Evolutionary conservation across 1,140 invertebrate genomes (phyloP).

Genomic region (Forficula auricularia): DNA sequence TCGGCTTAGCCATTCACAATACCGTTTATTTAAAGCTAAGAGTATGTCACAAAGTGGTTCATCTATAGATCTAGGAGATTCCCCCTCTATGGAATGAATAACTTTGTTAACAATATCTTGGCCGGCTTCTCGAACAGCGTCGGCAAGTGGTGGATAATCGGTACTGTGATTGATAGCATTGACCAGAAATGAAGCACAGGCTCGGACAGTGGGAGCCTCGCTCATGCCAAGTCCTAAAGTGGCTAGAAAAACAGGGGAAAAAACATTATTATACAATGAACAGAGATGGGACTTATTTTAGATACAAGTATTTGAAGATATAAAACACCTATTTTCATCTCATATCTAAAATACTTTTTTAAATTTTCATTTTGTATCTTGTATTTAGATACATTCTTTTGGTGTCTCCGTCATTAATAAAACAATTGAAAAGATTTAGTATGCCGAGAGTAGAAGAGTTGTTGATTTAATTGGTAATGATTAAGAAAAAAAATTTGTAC

Average conservation of each 20-base stretch:
- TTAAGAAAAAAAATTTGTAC: no score
- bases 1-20: constrained; percentile 23
- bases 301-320: no score
- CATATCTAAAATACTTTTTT: no score
- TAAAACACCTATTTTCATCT: no score
- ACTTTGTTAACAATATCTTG: constrained; percentile 24
- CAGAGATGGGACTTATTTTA: no score
- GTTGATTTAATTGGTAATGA: no score
- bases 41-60: constrained; percentile 28
- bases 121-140: constrained; percentile 23
- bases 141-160: constrained; percentile 21
- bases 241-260: constrained; percentile 10
- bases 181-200: constrained; percentile 26
- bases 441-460: no score
- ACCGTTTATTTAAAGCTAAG: constrained; percentile 26
- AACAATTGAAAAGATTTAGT: no score
- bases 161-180: constrained; percentile 24
- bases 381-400: no score
- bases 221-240: constrained; percentile 22
- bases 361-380: no score
- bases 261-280: no score
- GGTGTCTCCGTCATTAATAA: no score
- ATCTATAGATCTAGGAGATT: constrained; percentile 23
- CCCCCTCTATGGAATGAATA: constrained; percentile 25
- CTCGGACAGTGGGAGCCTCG: constrained; percentile 27